Base-by-base conservation (phyloP, 2,113 vertebrate genomes). In the Ardeotis arabs region DNA sequence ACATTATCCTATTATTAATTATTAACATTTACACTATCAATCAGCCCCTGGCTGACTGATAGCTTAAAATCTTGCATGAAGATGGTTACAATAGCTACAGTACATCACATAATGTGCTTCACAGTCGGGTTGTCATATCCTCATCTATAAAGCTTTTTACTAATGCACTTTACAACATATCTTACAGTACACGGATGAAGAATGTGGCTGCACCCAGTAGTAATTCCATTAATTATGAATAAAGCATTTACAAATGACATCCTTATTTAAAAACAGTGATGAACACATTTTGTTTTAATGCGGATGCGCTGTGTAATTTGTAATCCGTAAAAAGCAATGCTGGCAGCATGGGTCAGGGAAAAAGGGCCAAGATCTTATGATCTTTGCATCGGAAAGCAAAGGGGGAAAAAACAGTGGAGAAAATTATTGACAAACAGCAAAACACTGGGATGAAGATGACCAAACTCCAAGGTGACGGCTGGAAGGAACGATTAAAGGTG, bases 151-250 rank as follows among this genome's bases (percentile, higher is more conserved):
- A 95, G 89, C 90, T 52, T 95, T 93, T 92, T 63, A 90, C 92
- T 93, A 94, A 85, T 94, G 97, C 53, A 84, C 93, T 91, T 78
- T 84, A 74, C 53, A 91, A 84, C 53, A 22, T 64, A 90, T 84
- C 93, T 87, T 81, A 59, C 70, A 84, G 94, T 83, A 87, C 83
- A 91, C 31, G 78, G 93, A 94, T 92, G 95, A 96, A 92, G 87
- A 90, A 92, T 93, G 93, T 67, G 67, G 84, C 90, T 89, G 76
- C 58, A 90, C 89, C 33, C 75, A 85, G 92, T 89, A 97, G 85
- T 91, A 91, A 86, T 92, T 93, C 96, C 90, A 90, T 95, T 84
- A 91, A 87, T 78, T 87, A 94, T 72, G 85, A 92, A 93, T 75
- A 84, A 93, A 85, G 89, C 55, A 33, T 95, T 96, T 79, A 91